Base-by-base conservation (phyloP, 2,797 vertebrate species). In the Characodon lateralis region DNA sequence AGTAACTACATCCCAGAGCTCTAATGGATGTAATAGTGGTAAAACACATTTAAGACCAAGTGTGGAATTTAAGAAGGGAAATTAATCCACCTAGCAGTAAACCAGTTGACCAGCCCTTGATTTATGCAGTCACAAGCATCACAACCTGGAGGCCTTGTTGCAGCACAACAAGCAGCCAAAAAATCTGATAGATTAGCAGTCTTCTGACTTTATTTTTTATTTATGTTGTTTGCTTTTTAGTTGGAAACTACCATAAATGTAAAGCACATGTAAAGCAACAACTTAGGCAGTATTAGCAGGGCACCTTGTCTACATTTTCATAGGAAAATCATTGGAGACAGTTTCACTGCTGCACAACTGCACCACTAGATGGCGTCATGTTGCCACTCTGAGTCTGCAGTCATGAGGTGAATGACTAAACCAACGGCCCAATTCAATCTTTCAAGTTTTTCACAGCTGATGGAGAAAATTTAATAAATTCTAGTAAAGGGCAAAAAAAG, bases 311-410 rank as follows among this genome's bases (percentile, higher is more conserved):
- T 39, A n/a, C 5, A 48, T 63, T 72, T 78, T 43, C 2, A 65
- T 24, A 63, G 12, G 1, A 66, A 66, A 6, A 68, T 2, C 65
- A 12, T 43, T 6, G 39, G 5, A 68, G n/a, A 68, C 39, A 6
- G 22, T 13, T n/a, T n/a, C 24, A 24, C 3, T 75, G 73, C 53
- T 84, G 16, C 78, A 55, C 2, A 35, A 10, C 53, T 55, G 5
- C 24, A 73, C 93, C 95, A 95, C 94, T 93, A 95, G 95, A 93
- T 94, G 94, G 93, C 84, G 83, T 35, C 69, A 80, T 73, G 28
- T 68, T 63, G 83, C 78, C 61, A 90, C 61, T 72, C 41, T 81
- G 76, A 91, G 53, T 71, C 43, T 83, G 77, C 18, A 0, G 77
- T 78, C 85, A 82, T 74, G 82, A 84, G 72, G 46, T 72, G 78